Evolutionary conservation across 35 echinoderm and acorn worm species (phyloP).

Genomic region (Heliocidaris erythrogramma): DNA sequence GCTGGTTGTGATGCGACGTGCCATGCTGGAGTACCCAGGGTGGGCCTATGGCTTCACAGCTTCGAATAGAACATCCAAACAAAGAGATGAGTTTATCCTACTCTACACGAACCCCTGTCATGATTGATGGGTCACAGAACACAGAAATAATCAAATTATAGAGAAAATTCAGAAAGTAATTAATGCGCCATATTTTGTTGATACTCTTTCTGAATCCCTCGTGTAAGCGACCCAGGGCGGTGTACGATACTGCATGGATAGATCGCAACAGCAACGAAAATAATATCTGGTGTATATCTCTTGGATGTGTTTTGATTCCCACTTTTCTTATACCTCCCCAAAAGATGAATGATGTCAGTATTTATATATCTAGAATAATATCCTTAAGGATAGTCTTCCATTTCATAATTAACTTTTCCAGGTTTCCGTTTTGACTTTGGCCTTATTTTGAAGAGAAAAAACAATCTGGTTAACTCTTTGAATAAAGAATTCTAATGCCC

Average conservation of each 20-base stretch:
- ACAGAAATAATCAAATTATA: not conserved
- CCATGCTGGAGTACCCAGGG: not conserved
- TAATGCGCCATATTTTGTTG: not conserved
- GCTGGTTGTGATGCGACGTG: not conserved
- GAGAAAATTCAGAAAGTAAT: not conserved
- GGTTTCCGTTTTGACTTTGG: not conserved
- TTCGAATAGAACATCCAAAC: not conserved
- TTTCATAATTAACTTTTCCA: not conserved
- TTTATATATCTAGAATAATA: not conserved
- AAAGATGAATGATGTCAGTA: not conserved
- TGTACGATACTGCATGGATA: not conserved
- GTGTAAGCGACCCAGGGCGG: not conserved
- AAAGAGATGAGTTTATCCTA: not conserved
- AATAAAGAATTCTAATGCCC: too few relatives aligned
- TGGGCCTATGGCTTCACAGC: not conserved
- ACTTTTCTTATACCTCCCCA: not conserved
- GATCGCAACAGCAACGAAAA: not conserved
- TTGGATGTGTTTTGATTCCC: not conserved
- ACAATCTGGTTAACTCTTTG: too few relatives aligned
- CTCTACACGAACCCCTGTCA: not conserved
- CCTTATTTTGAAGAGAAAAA: not conserved
- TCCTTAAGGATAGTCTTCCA: not conserved
- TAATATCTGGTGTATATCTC: not conserved
- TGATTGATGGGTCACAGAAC: not conserved
- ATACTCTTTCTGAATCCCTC: not conserved